phyloP scores from a whole-genome alignment of 1,140 invertebrate genomes.

The Octopus sinensis region DNA sequence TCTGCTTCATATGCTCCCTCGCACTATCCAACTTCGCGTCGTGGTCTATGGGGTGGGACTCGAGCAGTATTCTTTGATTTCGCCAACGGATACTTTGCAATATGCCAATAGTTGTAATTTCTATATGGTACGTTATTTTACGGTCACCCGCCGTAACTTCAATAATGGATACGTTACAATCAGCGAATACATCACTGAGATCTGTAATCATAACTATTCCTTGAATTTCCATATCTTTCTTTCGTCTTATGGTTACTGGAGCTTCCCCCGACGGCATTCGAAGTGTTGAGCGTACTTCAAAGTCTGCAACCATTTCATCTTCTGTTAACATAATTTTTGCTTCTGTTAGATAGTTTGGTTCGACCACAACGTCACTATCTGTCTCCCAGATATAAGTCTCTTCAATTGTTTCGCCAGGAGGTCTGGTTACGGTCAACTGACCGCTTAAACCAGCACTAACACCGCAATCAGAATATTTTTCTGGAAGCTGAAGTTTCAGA shows the following conservation, averaged over 20 bases:
- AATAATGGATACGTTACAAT: conserved; percentile 30
- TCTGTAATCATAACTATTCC: conserved; percentile 38
- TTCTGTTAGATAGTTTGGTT: conserved; percentile 38
- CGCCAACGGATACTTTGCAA: conserved; percentile 39
- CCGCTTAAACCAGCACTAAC: conserved; percentile 38
- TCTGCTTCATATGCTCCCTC: background rate
- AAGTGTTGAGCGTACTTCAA: conserved; percentile 37
- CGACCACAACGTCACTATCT: conserved; percentile 42
- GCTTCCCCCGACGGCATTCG: conserved; percentile 39
- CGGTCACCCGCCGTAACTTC: conserved; percentile 23
- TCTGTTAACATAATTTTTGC: conserved; percentile 36
- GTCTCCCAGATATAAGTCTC: conserved; percentile 41
- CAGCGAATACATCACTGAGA: conserved; percentile 36
- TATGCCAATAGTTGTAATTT: conserved; percentile 36
- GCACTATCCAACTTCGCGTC: background rate
- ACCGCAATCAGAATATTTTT: conserved; percentile 36
- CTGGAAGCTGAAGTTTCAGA: conserved; percentile 38
- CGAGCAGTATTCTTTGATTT: conserved; percentile 37
- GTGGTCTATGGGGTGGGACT: conserved; percentile 35
- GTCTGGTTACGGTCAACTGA: conserved; percentile 33
- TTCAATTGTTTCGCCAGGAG: conserved; percentile 35
- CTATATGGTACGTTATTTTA: conserved; percentile 27
- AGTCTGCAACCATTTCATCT: conserved; percentile 42
- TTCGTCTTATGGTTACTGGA: conserved; percentile 34
- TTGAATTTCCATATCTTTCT: conserved; percentile 37